Conservation (phyloP, 2,113 vertebrate species). For the Rissa tridactyla region DNA sequence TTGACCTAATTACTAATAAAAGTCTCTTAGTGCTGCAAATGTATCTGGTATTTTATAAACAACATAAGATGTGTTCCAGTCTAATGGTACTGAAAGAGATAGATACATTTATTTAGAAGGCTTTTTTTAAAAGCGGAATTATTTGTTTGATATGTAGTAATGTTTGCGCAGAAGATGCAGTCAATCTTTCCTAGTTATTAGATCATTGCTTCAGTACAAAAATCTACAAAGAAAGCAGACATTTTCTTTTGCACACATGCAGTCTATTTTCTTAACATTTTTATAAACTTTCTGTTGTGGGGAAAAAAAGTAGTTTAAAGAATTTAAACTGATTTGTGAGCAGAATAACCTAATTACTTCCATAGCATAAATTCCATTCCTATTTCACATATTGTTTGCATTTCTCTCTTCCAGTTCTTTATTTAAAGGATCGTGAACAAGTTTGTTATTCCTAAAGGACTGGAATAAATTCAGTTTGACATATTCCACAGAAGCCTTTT, state of each 20-base stretch:
- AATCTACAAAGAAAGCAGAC: not conserved
- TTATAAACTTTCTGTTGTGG: not conserved
- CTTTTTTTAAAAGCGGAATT: not conserved
- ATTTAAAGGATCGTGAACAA: conserved; percentile 6
- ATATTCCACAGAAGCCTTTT: conserved; percentile 17
- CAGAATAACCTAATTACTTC: not conserved
- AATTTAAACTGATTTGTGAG: not conserved
- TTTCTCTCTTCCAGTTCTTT: not conserved
- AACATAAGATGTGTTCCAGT: not conserved
- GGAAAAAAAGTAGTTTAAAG: not conserved
- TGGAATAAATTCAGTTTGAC: not conserved
- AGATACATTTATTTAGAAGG: not conserved
- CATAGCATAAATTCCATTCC: not conserved
- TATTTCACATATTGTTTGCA: not conserved
- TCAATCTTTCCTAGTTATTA: not conserved
- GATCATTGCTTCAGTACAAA: not conserved
- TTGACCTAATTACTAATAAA: conserved; percentile 36
- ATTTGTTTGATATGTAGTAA: not conserved
- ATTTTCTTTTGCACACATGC: not conserved
- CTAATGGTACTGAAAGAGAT: not conserved
- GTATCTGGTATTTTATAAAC: not conserved
- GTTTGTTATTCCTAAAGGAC: not conserved
- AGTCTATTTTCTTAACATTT: not conserved
- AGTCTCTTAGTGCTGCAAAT: not conserved
- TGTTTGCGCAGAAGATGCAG: not conserved